Evolutionary conservation across 2,797 vertebrate genomes (phyloP).

Genomic region (Scleropages formosus): DNA sequence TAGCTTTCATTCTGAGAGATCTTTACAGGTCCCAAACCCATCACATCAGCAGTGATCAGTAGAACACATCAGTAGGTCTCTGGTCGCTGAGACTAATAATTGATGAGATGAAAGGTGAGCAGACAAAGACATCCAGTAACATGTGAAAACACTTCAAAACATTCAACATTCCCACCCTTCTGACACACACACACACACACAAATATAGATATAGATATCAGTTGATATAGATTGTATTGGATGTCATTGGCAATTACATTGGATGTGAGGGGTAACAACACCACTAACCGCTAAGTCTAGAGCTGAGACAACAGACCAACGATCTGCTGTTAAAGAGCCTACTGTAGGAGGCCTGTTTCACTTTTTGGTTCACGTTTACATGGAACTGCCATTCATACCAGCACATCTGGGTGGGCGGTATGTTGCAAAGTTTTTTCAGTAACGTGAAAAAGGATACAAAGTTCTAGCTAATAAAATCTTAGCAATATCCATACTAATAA

Average conservation of each 20-base stretch:
- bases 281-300: not conserved
- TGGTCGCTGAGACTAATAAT: constrained; percentile 8
- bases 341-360: not conserved
- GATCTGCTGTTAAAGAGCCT: not conserved
- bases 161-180: too few relatives aligned
- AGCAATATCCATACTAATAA: constrained; percentile 11
- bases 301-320: not conserved
- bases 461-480: not conserved
- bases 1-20: too few relatives aligned
- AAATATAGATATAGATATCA: too few relatives aligned
- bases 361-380: not conserved
- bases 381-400: too few relatives aligned
- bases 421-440: constrained; percentile 8
- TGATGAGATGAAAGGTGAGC: constrained; percentile 22
- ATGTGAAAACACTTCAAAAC: constrained; percentile 22
- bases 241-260: too few relatives aligned
- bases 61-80: not conserved
- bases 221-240: too few relatives aligned
- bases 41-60: too few relatives aligned
- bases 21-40: too few relatives aligned
- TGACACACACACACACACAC: too few relatives aligned
- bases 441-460: constrained; percentile 3
- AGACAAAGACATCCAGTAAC: constrained; percentile 14
- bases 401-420: constrained; percentile 8
- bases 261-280: too few relatives aligned